These are phyloP conservation scores for Sphecodes monilicornis DNA, from an alignment of 2,888 invertebrate species.

Conservation along the genomic window DNA sequence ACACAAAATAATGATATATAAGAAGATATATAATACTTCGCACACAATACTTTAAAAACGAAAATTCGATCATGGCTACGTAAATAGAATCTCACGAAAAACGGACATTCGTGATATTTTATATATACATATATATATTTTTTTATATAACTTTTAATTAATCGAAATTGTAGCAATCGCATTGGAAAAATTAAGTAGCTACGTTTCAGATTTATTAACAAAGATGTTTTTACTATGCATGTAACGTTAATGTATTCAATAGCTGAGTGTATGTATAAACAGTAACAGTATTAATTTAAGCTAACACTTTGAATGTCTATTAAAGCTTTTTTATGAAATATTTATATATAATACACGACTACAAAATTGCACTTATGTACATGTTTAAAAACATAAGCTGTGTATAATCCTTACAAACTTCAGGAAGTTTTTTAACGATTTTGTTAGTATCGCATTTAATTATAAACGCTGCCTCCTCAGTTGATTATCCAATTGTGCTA, in stretches of 20 bases:
- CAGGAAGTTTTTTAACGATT: not conserved
- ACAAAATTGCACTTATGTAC: constrained; percentile 20
- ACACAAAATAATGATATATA: constrained; percentile 6
- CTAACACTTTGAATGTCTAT: not conserved
- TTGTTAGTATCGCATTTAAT: constrained; percentile 23
- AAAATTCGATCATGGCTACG: not conserved
- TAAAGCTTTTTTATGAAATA: constrained; percentile 15
- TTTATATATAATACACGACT: constrained; percentile 32
- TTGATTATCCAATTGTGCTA: constrained; percentile 88
- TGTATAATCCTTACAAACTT: not conserved
- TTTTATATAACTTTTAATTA: constrained; percentile 25
- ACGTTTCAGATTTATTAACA: constrained; percentile 16
- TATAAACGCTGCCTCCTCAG: constrained; percentile 76
- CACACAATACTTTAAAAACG: not conserved
- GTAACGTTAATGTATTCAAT: constrained; percentile 8
- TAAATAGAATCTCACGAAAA: not conserved
- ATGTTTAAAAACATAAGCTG: constrained; percentile 5
- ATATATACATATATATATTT: not conserved
- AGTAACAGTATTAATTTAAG: constrained; percentile 1
- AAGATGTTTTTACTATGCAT: not conserved
- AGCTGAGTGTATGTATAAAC: constrained; percentile 5
- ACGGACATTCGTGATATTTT: not conserved
- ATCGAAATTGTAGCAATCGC: not conserved
- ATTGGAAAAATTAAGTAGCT: constrained; percentile 7
- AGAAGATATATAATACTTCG: constrained; percentile 4